These are phyloP conservation scores for Nomada hirtipes DNA, from an alignment of 2,888 invertebrate species.

Conservation along the genomic window DNA sequence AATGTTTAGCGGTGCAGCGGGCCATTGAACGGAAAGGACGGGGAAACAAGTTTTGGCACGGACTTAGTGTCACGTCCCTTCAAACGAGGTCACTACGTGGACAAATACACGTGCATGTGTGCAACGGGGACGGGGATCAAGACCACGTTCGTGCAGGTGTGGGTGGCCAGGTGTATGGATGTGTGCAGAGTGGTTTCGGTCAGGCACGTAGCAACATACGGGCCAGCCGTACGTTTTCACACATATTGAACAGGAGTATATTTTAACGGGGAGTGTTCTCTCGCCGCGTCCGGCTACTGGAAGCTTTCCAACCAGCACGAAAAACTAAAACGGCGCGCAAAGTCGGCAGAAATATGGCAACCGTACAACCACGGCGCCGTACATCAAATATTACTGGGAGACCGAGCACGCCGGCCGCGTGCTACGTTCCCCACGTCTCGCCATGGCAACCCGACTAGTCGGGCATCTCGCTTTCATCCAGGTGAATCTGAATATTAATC, in stretches of 20 bases:
- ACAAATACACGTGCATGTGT: constrained; percentile 49
- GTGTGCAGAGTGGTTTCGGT: constrained; percentile 17
- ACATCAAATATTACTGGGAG: constrained; percentile 79
- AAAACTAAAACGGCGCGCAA: constrained; percentile 80
- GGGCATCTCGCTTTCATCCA: not conserved
- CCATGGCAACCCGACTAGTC: constrained; percentile 3
- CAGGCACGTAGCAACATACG: constrained; percentile 63
- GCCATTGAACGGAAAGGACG: constrained; percentile 5
- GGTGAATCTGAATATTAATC: constrained; percentile 33
- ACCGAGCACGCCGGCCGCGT: constrained; percentile 25
- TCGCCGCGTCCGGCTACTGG: constrained; percentile 70
- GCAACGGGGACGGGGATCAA: constrained; percentile 8
- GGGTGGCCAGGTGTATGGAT: not conserved
- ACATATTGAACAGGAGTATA: constrained; percentile 77
- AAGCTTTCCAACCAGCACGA: constrained; percentile 80
- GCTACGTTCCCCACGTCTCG: not conserved
- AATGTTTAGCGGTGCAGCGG: constrained; percentile 48
- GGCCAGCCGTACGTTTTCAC: constrained; percentile 75
- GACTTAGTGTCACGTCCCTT: constrained; percentile 47
- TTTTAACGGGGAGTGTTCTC: constrained; percentile 65
- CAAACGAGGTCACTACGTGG: constrained; percentile 47
- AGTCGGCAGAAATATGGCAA: constrained; percentile 81
- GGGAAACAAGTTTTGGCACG: constrained; percentile 60
- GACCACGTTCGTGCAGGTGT: constrained; percentile 17
- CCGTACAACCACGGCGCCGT: constrained; percentile 74